Conservation (phyloP, 2,797 vertebrate species). For the Malurus splendens region DNA sequence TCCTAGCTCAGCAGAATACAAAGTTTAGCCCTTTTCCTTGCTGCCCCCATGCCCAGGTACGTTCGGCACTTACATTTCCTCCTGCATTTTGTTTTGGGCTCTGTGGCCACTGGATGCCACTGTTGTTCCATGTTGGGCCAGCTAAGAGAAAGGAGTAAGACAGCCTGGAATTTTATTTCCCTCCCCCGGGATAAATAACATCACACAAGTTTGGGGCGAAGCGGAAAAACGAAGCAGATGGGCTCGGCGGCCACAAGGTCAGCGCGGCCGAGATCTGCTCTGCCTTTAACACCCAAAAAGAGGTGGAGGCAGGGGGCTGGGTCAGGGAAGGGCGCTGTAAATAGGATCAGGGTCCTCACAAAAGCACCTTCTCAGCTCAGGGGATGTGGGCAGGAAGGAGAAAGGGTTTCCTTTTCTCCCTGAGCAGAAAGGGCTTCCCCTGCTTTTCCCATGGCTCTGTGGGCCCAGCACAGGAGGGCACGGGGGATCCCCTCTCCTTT, state of each 20-base stretch:
- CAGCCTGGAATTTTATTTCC: neutral
- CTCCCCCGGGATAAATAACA: neutral
- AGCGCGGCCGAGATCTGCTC: neutral
- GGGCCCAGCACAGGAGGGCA: too few relatives aligned
- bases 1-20: neutral
- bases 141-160: conserved; percentile 15
- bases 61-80: neutral
- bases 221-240: neutral
- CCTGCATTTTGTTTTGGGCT: neutral
- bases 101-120: conserved; percentile 41
- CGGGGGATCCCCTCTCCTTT: neutral
- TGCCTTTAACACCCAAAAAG: neutral
- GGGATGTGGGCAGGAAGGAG: rapidly evolving
- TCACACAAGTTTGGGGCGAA: neutral
- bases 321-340: neutral
- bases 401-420: neutral
- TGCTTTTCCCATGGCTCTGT: neutral
- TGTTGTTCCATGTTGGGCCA: conserved; percentile 7
- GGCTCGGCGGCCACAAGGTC: rapidly evolving
- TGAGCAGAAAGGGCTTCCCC: neutral
- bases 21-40: neutral
- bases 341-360: neutral
- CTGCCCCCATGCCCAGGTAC: neutral
- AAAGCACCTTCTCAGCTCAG: neutral
- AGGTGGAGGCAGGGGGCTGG: neutral